Conservation (phyloP, 2,888 invertebrate species). For the Caenorhabditis becei region DNA sequence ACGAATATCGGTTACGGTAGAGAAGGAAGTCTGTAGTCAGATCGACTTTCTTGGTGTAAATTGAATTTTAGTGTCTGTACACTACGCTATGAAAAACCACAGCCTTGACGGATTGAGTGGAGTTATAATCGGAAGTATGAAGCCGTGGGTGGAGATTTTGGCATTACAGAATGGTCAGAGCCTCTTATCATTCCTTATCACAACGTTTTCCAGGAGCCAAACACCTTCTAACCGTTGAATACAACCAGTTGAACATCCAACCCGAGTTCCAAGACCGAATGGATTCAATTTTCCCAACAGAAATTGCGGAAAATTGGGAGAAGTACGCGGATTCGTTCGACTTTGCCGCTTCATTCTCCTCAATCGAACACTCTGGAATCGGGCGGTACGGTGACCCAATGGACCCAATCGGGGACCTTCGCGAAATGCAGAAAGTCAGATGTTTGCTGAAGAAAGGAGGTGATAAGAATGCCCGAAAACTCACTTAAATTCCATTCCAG, state of each 20-base stretch:
- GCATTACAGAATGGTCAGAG: constrained; percentile 30
- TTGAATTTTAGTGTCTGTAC: constrained; percentile 35
- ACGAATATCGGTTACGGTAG: no score
- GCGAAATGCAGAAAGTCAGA: constrained; percentile 54
- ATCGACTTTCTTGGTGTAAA: no score
- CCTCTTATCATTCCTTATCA: no score
- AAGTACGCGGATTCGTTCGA: constrained; percentile 32
- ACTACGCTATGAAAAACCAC: constrained; percentile 33
- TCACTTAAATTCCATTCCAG: neutral
- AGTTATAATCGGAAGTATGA: constrained; percentile 47
- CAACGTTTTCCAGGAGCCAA: constrained; percentile 15
- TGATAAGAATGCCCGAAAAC: no score
- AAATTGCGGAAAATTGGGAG: no score
- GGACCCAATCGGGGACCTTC: constrained; percentile 61
- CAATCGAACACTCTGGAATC: constrained; percentile 58
- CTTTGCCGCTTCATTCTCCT: constrained; percentile 58
- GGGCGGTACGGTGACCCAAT: constrained; percentile 58
- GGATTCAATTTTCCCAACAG: constrained; percentile 12
- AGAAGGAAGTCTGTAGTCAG: no score
- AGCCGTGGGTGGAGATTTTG: constrained; percentile 48
- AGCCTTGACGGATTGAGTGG: constrained; percentile 16
- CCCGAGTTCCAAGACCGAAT: no score
- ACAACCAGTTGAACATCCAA: no score
- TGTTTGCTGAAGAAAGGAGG: constrained; percentile 57
- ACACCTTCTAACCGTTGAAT: no score